Percentiles rank a stretch among this genome's conserved stretches.
phyloP scores from a whole-genome alignment of 1,140 invertebrate genomes.

The Ectropis grisescens region DNA sequence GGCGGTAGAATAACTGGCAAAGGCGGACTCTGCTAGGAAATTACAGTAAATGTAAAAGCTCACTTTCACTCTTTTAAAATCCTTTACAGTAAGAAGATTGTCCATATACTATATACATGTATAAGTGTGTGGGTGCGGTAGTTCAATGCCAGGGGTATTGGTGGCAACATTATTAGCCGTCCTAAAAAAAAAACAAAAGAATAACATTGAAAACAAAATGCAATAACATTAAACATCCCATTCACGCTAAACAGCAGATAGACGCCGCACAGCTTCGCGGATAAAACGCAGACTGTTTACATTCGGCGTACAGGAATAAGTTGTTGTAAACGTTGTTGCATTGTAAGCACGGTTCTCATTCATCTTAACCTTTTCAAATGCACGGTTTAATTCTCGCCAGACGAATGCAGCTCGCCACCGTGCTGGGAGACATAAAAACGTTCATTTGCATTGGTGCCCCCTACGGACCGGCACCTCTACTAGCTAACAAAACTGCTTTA shows the following conservation, averaged over 20 bases:
- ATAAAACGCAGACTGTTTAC: slow-evolving; percentile 46
- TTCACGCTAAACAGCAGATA: slow-evolving; percentile 1
- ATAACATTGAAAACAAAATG: too few relatives aligned
- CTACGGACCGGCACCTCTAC: neutral
- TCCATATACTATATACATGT: too few relatives aligned
- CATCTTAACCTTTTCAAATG: slow-evolving; percentile 61
- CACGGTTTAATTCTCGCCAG: slow-evolving; percentile 50
- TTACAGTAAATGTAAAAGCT: too few relatives aligned
- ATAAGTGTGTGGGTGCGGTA: too few relatives aligned
- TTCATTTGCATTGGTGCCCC: slow-evolving; percentile 53
- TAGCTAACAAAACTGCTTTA: too few relatives aligned
- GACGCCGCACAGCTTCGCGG: slow-evolving; percentile 5
- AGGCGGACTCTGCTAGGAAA: too few relatives aligned
- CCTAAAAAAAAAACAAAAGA: too few relatives aligned
- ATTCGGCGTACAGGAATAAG: slow-evolving; percentile 47
- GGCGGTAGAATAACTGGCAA: too few relatives aligned
- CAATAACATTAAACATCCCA: neutral
- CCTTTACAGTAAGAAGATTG: too few relatives aligned
- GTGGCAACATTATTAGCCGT: too few relatives aligned
- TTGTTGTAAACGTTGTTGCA: slow-evolving; percentile 59
- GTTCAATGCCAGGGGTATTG: too few relatives aligned
- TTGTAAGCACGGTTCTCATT: slow-evolving; percentile 54
- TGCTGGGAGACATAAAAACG: slow-evolving; percentile 38
- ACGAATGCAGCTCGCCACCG: slow-evolving; percentile 24
- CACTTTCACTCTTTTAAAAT: too few relatives aligned